Evolutionary conservation across 30 jellyfish, hydroid and myxozoan genomes (phyloP).

Genomic region (Aurelia aurita complex sp. Pacific): DNA sequence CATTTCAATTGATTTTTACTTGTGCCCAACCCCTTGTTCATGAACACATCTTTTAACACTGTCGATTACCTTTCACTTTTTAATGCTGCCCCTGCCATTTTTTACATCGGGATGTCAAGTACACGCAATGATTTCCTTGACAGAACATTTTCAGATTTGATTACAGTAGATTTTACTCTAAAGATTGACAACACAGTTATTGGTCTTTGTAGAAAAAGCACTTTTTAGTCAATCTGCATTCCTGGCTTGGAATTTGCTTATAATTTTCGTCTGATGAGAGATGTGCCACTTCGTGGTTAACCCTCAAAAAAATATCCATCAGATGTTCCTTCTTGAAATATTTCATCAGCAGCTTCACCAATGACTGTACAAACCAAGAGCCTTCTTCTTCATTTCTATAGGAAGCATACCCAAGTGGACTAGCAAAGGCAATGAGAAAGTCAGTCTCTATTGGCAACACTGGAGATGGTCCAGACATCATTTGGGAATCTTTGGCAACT

Average conservation of each 20-base stretch:
- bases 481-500: slow-evolving; percentile 26
- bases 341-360: slow-evolving; percentile 17
- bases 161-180: no score
- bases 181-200: no score
- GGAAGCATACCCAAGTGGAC: slow-evolving; percentile 75
- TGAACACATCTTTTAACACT: no score
- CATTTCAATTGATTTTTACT: no score
- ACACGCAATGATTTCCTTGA: no score
- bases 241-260: slow-evolving; percentile 77
- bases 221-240: slow-evolving; percentile 61
- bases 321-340: slow-evolving; percentile 49
- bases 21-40: no score
- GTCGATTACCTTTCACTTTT: no score
- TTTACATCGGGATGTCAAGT: no score
- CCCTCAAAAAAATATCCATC: slow-evolving; percentile 66
- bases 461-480: background rate
- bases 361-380: slow-evolving; percentile 64
- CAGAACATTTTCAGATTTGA: no score
- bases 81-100: no score
- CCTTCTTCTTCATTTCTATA: slow-evolving; percentile 55
- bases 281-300: slow-evolving; percentile 54
- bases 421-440: slow-evolving; percentile 70
- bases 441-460: slow-evolving; percentile 70
- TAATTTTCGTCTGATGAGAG: background rate
- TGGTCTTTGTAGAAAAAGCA: slow-evolving; percentile 35